These are phyloP conservation scores for Balearica regulorum DNA, from an alignment of 2,797 vertebrate species.

Conservation along the genomic window DNA sequence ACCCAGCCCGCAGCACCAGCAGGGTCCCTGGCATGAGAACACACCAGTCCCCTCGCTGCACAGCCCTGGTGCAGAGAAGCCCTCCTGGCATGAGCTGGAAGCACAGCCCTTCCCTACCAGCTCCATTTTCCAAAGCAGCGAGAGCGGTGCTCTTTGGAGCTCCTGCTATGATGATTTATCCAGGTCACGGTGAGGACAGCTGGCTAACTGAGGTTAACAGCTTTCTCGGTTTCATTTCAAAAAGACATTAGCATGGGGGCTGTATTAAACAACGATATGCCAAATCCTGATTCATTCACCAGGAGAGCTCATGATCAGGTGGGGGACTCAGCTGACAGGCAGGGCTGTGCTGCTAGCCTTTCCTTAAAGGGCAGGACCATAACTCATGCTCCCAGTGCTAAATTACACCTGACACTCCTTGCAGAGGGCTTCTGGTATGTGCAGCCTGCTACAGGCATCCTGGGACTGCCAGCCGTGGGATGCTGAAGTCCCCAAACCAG, in stretches of 20 bases:
- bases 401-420: slow-evolving; percentile 57
- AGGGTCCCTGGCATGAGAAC: too few relatives aligned
- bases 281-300: slow-evolving; percentile 73
- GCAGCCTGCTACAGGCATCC: slow-evolving; percentile 20
- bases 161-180: slow-evolving; percentile 71
- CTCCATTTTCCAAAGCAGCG: not conserved
- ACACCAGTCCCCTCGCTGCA: not conserved
- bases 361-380: slow-evolving; percentile 68
- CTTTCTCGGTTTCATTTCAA: slow-evolving; percentile 74
- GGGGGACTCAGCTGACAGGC: slow-evolving; percentile 62
- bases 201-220: slow-evolving; percentile 76
- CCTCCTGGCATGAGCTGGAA: not conserved
- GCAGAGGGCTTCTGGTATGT: slow-evolving; percentile 28
- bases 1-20: not conserved
- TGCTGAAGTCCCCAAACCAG: not conserved
- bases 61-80: not conserved
- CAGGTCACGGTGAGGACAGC: slow-evolving; percentile 69
- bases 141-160: not conserved
- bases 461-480: not conserved
- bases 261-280: slow-evolving; percentile 66
- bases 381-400: slow-evolving; percentile 60
- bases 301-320: slow-evolving; percentile 59
- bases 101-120: not conserved
- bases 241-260: slow-evolving; percentile 73
- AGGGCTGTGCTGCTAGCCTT: slow-evolving; percentile 59